Evolutionary conservation across 2,888 invertebrate species (phyloP).

Genomic region (Gnatocerus cornutus): DNA sequence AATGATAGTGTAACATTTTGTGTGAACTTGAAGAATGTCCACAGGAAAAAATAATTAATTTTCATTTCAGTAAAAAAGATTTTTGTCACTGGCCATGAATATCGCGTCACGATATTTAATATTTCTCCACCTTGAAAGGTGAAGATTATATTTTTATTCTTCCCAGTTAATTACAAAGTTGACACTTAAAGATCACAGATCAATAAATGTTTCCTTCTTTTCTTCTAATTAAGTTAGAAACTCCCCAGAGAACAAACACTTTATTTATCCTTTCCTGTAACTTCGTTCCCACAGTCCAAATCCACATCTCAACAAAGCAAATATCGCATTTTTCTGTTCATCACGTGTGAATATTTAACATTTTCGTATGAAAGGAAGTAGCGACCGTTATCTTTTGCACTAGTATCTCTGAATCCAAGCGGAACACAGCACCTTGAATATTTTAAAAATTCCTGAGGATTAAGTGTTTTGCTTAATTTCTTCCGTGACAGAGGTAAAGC

Average conservation of each 20-base stretch:
- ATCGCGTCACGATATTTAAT: no score
- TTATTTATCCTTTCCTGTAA: background rate
- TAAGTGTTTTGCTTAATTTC: conserved; percentile 3
- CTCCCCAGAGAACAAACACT: conserved; percentile 1
- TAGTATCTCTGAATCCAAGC: conserved; percentile 28
- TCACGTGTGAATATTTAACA: conserved; percentile 32
- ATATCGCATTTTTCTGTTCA: conserved; percentile 2
- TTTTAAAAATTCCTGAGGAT: conserved; percentile 6
- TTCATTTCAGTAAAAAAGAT: background rate
- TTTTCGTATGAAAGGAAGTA: conserved; percentile 16
- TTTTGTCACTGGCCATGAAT: no score
- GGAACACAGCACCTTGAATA: conserved; percentile 31
- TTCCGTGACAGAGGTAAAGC: background rate
- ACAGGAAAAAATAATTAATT: background rate
- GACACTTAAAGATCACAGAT: background rate
- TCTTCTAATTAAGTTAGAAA: background rate
- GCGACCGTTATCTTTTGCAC: conserved; percentile 27
- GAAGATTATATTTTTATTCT: no score
- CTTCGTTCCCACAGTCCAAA: background rate
- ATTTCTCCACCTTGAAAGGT: no score
- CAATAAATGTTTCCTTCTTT: background rate
- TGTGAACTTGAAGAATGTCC: conserved; percentile 8
- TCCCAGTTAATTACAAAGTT: no score
- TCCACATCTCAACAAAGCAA: conserved; percentile 6
- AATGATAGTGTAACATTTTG: conserved; percentile 4